phyloP scores from a whole-genome alignment of 2,888 invertebrate genomes.

The Andrena camellia region DNA sequence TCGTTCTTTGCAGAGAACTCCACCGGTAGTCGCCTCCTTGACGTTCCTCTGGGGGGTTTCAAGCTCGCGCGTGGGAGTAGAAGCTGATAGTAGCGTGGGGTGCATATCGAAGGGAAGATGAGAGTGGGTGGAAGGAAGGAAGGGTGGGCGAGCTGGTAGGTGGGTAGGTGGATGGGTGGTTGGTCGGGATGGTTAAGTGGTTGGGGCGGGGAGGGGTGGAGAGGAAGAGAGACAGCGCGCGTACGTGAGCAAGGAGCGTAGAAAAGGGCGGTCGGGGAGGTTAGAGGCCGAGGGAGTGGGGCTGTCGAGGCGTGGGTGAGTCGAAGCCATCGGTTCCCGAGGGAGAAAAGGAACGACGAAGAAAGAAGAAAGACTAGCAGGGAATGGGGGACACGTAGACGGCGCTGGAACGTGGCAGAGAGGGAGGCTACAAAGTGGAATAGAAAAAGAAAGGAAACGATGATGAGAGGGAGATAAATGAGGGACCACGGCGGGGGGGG shows the following conservation, averaged over 20 bases:
- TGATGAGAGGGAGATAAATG: slow-evolving; percentile 50
- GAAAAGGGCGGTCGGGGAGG: slow-evolving; percentile 60
- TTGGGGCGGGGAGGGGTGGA: slow-evolving; percentile 17
- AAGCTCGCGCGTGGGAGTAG: slow-evolving; percentile 70
- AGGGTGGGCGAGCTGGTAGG: slow-evolving; percentile 41
- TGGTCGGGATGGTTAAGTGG: slow-evolving; percentile 58
- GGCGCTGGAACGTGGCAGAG: slow-evolving; percentile 31
- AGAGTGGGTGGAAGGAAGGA: slow-evolving; percentile 64
- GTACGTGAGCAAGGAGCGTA: slow-evolving; percentile 54
- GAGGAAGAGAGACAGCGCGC: slow-evolving; percentile 24
- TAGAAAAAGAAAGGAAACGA: slow-evolving; percentile 50
- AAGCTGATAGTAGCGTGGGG: slow-evolving; percentile 74
- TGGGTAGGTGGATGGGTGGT: slow-evolving; percentile 56
- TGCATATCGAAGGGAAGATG: slow-evolving; percentile 76
- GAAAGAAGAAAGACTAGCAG: slow-evolving; percentile 31
- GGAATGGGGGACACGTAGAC: slow-evolving; percentile 45
- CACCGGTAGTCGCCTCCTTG: slow-evolving; percentile 73
- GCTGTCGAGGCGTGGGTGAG: slow-evolving; percentile 63
- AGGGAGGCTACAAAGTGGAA: slow-evolving; percentile 47
- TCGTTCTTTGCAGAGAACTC: slow-evolving; percentile 71
- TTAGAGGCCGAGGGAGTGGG: slow-evolving; percentile 49
- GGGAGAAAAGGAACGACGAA: slow-evolving; percentile 39
- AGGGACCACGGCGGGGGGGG: slow-evolving; percentile 2
- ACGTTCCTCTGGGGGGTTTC: slow-evolving; percentile 75
- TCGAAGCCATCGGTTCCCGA: slow-evolving; percentile 45